Percentiles rank a stretch among this genome's conserved stretches.
These are phyloP conservation scores for Cololabis saira DNA, from an alignment of 2,113 vertebrate genomes.

Conservation along the genomic window DNA sequence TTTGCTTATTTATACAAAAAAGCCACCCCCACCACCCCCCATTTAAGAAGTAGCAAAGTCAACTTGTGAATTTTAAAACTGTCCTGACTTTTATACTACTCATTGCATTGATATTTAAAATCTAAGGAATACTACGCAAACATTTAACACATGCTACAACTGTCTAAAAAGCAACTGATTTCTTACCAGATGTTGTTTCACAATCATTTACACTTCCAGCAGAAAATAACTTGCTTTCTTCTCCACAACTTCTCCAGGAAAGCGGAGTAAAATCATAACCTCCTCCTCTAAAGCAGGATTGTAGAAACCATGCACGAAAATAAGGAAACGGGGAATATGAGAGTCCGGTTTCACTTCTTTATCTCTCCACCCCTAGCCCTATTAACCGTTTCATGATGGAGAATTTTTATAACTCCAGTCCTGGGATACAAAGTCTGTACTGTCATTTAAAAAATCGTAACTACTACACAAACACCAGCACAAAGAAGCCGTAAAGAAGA, in stretches of 20 bases:
- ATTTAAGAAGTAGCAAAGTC: not conserved
- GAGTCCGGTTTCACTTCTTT: slow-evolving; percentile 55
- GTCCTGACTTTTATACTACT: too few species aligned
- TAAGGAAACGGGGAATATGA: slow-evolving; percentile 22
- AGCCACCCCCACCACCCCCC: not conserved
- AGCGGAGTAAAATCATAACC: not conserved
- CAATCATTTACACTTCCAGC: not conserved
- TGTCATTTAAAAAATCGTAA: too few species aligned
- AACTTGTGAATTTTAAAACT: not conserved
- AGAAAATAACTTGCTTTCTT: not conserved
- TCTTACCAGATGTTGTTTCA: slow-evolving; percentile 25
- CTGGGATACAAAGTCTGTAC: too few species aligned
- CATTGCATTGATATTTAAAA: too few species aligned
- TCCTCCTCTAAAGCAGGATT: not conserved
- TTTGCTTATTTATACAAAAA: too few species aligned
- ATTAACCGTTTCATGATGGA: slow-evolving; percentile 5
- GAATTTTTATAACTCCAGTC: too few species aligned
- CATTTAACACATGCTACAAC: too few species aligned
- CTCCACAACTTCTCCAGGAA: not conserved
- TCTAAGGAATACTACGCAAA: too few species aligned
- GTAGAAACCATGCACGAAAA: not conserved
- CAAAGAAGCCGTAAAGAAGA: too few species aligned
- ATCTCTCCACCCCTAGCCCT: not conserved
- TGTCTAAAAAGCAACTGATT: not conserved
- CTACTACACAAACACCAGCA: too few species aligned